Base-by-base conservation (phyloP, 92 coral and sea anemone species). In the Siderastrea radians region DNA sequence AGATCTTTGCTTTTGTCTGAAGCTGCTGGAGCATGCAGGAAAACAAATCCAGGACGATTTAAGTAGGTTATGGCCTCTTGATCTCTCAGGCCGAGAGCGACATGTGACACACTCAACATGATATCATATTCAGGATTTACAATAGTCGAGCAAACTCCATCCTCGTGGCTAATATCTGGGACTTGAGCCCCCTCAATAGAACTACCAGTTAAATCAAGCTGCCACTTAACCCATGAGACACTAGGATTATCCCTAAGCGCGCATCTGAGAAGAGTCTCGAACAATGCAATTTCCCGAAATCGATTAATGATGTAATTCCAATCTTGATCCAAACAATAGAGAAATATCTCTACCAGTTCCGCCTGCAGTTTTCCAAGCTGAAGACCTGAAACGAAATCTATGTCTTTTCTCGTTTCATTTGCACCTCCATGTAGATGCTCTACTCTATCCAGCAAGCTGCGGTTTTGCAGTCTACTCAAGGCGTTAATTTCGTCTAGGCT, bases 141-240 rank as follows among this genome's bases (percentile, higher is more conserved):
- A n/a, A 62, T 75, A 0, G 76, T 43, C 4, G 19, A 19, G 26
- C 83, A 10, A 47, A 62, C 63, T 19, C 74, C 83, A 75, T 64
- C 75, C 49, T 50, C 46, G 49, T 75, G 76, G 45, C 64, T 75
- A n/a, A 75, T 76, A 65, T 85, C 89, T 62, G 89, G 89, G 62
- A 85, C 89, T 66, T 85, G 89, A 16, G 89, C 59, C 45, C 6
- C 75, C 51, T 85, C 89, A 50, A 66, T 53, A 4, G 74, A 49
- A 65, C 89, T 85, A 11, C 89, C 89, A 46, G 82, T 85, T 65
- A 85, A 85, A 75, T 85, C 83, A 75, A 85, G 65, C 75, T 85
- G 74, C 89, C 89, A 85, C 62, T 64, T 75, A 19, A 85, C 75
- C 89, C 89, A 85, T 3, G 89, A 85, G 5, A 85, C 51, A 45